These are phyloP conservation scores for Orgyia antiqua DNA, from an alignment of 2,888 invertebrate genomes.

Conservation along the genomic window DNA sequence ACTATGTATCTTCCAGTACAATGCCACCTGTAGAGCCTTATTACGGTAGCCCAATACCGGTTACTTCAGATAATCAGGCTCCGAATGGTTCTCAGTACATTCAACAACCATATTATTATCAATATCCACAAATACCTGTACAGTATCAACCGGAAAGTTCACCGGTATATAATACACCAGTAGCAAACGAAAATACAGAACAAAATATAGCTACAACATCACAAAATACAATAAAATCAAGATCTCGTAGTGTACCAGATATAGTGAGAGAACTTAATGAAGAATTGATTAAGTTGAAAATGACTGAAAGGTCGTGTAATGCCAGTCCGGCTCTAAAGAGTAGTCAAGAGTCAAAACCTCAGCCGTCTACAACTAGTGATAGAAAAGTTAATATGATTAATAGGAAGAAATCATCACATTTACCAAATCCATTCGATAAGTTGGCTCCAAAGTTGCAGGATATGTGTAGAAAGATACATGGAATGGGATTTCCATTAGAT, in stretches of 20 bases:
- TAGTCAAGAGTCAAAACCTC: conserved; percentile 31
- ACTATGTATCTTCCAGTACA: conserved; percentile 51
- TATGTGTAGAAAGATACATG: conserved; percentile 85
- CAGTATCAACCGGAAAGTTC: conserved; percentile 34
- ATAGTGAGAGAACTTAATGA: conserved; percentile 86
- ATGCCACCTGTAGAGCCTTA: conserved; percentile 45
- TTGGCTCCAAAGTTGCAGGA: conserved; percentile 77
- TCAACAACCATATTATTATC: conserved; percentile 61
- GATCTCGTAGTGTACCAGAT: conserved; percentile 84
- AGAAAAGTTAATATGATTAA: conserved; percentile 40
- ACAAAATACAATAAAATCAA: conserved; percentile 52
- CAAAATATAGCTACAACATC: conserved; percentile 28
- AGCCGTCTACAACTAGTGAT: conserved; percentile 34
- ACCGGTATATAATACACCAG: conserved; percentile 16
- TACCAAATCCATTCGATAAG: conserved; percentile 61
- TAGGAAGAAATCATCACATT: conserved; percentile 43
- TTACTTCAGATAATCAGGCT: conserved; percentile 37
- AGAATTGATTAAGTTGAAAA: conserved; percentile 76
- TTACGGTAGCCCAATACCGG: conserved; percentile 40
- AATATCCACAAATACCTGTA: conserved; percentile 47
- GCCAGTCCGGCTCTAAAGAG: conserved; percentile 67
- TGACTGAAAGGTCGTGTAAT: conserved; percentile 70
- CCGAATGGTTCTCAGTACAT: conserved; percentile 50
- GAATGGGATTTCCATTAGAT: conserved; percentile 92
- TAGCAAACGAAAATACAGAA: conserved; percentile 23